Evolutionary conservation across 2,113 vertebrate species (phyloP), one percentile per base, ranked within the genome.

Genomic region (Lipotes vexillifer): DNA sequence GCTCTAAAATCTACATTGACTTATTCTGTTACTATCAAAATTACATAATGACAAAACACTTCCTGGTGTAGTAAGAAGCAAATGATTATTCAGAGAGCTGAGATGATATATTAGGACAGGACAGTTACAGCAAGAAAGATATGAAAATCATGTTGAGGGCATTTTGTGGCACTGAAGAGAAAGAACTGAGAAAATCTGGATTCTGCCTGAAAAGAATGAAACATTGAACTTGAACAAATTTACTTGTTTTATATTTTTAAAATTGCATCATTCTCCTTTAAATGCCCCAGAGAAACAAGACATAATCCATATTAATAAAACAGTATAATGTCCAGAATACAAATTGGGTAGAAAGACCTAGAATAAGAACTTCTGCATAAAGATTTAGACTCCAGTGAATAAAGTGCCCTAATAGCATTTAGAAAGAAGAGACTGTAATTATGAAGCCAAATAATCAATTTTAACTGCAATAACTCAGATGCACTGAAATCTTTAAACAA

Each of bases 21-120:
- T 95, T 92, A 97, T 10, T 94, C 77, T 95, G 69, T 92, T 68
- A 44, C 75, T 59, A 52, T 77, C 84, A 63, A 84, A 95, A 94
- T 80, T 88, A 92, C 8, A 17, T 44, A 92, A 95, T 55, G 84
- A 90, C 57, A 95, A 85, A 96, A 93, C 33, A 68, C 46, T 88
- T 90, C 36, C 91, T 65, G 55, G n/a, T 18, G 78, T 8, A 83
- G 3, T n/a, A 46, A 80, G 69, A 94, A 65, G 49, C 10, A 41
- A 87, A 95, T 46, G n/a, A 63, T 59, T 92, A 90, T 49, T 77
- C 68, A 49, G 49, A 74, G 68, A 80, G 10, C 63, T n/a, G 7
- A 31, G 27, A 84, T 5, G n/a, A 77, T 36, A 61, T 9, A 36
- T 4, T 29, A 87, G 44, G 46, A 87, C 8, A n/a, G 36, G 68